phyloP scores from a whole-genome alignment of 2,113 vertebrate species.

The Oryzias celebensis region DNA sequence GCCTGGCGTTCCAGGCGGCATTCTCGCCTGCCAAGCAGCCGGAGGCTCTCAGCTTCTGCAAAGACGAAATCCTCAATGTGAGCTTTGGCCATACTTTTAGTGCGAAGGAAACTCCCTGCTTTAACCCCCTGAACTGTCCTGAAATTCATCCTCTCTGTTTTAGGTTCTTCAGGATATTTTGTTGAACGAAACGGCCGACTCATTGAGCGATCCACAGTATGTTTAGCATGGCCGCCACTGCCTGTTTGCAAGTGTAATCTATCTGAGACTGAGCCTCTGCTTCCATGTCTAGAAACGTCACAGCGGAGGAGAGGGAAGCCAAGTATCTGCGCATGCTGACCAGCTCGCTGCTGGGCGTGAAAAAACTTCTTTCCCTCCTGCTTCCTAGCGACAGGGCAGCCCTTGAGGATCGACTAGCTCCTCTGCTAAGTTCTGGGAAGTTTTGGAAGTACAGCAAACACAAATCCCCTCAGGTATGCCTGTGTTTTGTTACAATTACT shows the following conservation, averaged over 20 bases:
- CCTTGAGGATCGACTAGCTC: constrained; percentile 79
- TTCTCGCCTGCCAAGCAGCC: constrained; percentile 91
- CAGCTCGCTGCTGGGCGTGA: constrained; percentile 91
- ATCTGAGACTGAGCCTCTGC: neutral
- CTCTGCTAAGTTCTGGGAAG: constrained; percentile 84
- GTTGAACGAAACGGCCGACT: constrained; percentile 91
- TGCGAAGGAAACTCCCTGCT: neutral
- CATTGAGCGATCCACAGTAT: constrained; percentile 94
- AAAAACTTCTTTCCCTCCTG: constrained; percentile 84
- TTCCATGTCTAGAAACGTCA: constrained; percentile 79
- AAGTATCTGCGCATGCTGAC: constrained; percentile 91
- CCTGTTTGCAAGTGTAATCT: neutral
- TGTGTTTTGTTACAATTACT: neutral
- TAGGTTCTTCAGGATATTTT: constrained; percentile 93
- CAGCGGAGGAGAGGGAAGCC: constrained; percentile 90
- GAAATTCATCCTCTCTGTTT: constrained; percentile 7
- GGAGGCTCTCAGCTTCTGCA: constrained; percentile 94
- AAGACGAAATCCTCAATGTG: constrained; percentile 91
- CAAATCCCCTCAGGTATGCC: constrained; percentile 84
- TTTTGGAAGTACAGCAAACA: constrained; percentile 98
- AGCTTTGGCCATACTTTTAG: constrained; percentile 58
- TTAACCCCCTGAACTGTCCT: neutral
- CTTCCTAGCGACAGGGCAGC: constrained; percentile 78
- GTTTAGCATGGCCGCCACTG: constrained; percentile 21
- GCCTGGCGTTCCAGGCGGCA: constrained; percentile 88